Evolutionary conservation across 2,113 vertebrate species (phyloP), one percentile per base, ranked within the genome.

Genomic region (Laticauda laticaudata): DNA sequence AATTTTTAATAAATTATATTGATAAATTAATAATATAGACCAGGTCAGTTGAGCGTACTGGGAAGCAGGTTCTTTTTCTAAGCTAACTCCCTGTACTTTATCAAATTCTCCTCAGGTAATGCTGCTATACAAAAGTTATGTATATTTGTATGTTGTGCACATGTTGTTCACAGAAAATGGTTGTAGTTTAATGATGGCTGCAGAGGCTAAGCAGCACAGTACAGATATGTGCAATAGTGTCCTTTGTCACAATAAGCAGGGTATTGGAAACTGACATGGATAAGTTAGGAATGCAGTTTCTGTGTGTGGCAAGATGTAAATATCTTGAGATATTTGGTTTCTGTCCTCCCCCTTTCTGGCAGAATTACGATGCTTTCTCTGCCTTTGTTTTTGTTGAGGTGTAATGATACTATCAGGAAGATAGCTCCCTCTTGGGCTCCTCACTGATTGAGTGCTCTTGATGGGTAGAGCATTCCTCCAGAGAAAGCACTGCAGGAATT

Each of bases 381-480:
- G 89, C 92, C 23, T 90, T 93, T 90, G 61, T 88, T 89, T 26
- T 39, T 89, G 48, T 48, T 93, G 39, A 93, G 89, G 81, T 93
- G n/a, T 43, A 87, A 87, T 61, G 64, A 34, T 57, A 51, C 39
- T 86, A 53, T 93, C 81, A 87, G 56, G 92, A 64, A 61, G 81
- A 87, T 54, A 39, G 89, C 61, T 90, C 53, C 89, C 92, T 85
- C 92, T 87, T 54, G 88, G 92, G 89, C 56, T 90, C 89, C 89
- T 93, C 89, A 64, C 56, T 48, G 88, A 81, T 57, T 90, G 92
- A 93, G 92, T 64, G 56, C 88, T 93, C 92, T 93, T 90, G 92
- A 87, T 61, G 89, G 92, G 89, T 87, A 90, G 56, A 90, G 81
- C 89, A 93, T 93, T 93, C 92, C 89, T 93, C 92, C 23, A 4